phyloP scores from a whole-genome alignment of 1,140 invertebrate species.

The Dryas iulia region DNA sequence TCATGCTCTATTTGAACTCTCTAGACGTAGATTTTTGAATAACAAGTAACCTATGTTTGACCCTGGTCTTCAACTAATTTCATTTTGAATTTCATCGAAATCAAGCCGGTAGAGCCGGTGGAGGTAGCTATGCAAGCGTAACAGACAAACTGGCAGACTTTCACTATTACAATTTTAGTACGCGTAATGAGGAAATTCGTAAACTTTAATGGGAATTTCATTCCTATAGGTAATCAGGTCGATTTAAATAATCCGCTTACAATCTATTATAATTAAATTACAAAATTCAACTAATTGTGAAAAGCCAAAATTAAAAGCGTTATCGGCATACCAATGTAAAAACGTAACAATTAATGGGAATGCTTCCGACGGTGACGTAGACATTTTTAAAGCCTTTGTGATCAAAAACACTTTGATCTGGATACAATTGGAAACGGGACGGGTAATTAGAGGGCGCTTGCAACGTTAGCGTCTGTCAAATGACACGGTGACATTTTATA shows the following conservation, averaged over 20 bases:
- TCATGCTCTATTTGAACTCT: too few relatives aligned
- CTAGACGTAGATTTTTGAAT: too few relatives aligned
- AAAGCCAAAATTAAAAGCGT: conserved; percentile 22
- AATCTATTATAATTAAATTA: background rate
- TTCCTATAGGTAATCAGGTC: background rate
- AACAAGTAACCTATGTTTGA: too few relatives aligned
- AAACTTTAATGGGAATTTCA: background rate
- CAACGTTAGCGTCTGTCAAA: conserved; percentile 2
- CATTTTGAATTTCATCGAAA: too few relatives aligned
- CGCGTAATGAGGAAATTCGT: too few relatives aligned
- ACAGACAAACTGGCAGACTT: too few relatives aligned
- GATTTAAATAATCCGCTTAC: background rate
- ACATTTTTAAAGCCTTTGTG: conserved; percentile 63
- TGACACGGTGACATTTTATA: conserved; percentile 6
- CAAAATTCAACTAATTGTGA: conserved; percentile 6
- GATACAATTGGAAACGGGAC: conserved; percentile 46
- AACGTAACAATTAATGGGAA: conserved; percentile 47
- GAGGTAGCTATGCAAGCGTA: too few relatives aligned
- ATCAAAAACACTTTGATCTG: conserved; percentile 61
- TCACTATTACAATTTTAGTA: too few relatives aligned
- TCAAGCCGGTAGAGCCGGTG: too few relatives aligned
- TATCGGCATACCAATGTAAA: conserved; percentile 21
- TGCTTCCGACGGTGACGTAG: conserved; percentile 40
- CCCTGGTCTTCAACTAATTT: too few relatives aligned
- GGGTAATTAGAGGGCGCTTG: conserved; percentile 8